Evolutionary conservation across 2,797 vertebrate genomes (phyloP).

Genomic region (Pitangus sulphuratus): DNA sequence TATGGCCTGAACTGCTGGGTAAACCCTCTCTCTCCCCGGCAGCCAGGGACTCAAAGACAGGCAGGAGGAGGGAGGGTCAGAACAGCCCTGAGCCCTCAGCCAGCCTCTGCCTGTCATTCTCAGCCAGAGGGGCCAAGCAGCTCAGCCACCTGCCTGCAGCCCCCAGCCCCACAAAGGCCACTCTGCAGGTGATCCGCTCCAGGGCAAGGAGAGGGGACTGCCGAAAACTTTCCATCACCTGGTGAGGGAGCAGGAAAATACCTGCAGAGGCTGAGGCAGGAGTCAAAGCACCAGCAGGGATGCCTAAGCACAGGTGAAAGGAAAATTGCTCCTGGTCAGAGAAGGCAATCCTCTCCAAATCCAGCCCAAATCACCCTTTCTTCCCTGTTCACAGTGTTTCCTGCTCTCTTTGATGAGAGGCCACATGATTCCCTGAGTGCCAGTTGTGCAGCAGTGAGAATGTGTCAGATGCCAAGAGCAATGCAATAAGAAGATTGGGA

Average conservation of each 20-base stretch:
- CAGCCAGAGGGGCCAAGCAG: not conserved
- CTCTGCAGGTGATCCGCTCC: slow-evolving; percentile 32
- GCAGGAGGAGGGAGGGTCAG: not conserved
- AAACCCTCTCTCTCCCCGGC: fast-evolving
- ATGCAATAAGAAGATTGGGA: not conserved
- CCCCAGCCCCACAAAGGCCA: not conserved
- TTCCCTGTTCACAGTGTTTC: not conserved
- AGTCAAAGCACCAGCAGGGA: not conserved
- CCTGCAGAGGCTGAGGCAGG: not conserved
- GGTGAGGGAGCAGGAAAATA: not conserved
- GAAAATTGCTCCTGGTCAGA: not conserved
- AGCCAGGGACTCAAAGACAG: not conserved
- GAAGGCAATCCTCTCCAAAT: not conserved
- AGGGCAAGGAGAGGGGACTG: not conserved
- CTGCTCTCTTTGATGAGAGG: not conserved
- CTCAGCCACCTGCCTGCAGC: not conserved
- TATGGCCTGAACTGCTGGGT: not conserved
- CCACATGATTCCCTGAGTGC: not conserved
- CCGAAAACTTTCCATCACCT: not conserved
- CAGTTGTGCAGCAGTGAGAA: not conserved
- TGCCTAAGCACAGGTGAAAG: not conserved
- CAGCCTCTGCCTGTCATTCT: not conserved
- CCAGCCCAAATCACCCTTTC: not conserved
- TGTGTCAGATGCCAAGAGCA: not conserved
- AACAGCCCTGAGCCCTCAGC: fast-evolving